A percentile compares a stretch with the other conserved stretches of the same genome.
phyloP scores from a whole-genome alignment of 2,113 vertebrate species.

The Megaleporinus macrocephalus region DNA sequence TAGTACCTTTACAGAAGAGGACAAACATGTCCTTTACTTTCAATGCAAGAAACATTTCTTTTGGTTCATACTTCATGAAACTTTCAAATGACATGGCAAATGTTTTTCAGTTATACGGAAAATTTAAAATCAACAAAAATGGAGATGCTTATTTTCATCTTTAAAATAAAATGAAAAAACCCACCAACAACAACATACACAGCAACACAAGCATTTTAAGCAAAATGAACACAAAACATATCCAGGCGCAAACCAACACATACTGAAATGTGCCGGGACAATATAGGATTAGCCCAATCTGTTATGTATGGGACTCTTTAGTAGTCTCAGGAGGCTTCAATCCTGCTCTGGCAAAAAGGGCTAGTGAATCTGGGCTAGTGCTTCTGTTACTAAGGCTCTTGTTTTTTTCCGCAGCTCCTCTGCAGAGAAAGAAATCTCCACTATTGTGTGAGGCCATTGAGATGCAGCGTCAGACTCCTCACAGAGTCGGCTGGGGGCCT shows the following conservation, averaged over 20 bases:
- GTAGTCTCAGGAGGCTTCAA: constrained; percentile 3
- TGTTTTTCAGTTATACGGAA: no score
- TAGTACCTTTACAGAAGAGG: no score
- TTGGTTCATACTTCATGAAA: no score
- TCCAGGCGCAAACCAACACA: neutral
- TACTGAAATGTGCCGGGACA: neutral
- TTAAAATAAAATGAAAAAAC: no score
- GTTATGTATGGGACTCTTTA: constrained; percentile 56
- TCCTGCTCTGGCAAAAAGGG: constrained; percentile 45
- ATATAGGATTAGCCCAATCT: constrained; percentile 35
- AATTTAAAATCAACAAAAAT: no score
- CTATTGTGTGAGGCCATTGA: constrained; percentile 71
- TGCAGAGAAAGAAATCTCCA: constrained; percentile 57
- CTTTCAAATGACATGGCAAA: no score
- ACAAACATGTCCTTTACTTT: no score
- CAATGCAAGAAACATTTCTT: no score
- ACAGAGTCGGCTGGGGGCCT: constrained; percentile 14
- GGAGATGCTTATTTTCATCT: no score
- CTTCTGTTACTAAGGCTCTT: constrained; percentile 47
- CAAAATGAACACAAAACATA: constrained; percentile 1
- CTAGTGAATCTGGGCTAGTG: constrained; percentile 37
- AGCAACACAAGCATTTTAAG: neutral
- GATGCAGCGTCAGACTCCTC: constrained; percentile 62
- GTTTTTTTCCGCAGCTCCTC: constrained; percentile 49
- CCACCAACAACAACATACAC: neutral